Evolutionary conservation across 2,888 invertebrate species (phyloP).

Genomic region (Drosophila melanosoma): DNA sequence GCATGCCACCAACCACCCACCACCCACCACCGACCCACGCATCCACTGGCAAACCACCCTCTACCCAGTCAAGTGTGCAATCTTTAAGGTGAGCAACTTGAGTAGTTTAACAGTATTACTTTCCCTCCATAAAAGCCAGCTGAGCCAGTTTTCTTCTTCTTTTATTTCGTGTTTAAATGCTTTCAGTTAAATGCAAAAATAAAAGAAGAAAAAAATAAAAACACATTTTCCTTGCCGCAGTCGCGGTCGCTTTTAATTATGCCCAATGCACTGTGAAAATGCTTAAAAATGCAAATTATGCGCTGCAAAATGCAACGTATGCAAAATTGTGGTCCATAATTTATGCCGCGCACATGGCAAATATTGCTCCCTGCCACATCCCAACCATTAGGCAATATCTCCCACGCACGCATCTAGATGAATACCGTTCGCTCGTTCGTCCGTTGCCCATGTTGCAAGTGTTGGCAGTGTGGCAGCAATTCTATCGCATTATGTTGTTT

Average conservation of each 20-base stretch:
- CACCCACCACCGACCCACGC: not conserved
- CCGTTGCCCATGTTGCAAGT: constrained; percentile 17
- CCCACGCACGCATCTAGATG: constrained; percentile 9
- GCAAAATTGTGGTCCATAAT: constrained; percentile 70
- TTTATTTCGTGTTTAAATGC: constrained; percentile 11
- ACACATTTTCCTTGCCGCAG: constrained; percentile 16
- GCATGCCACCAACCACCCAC: not conserved
- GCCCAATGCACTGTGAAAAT: constrained; percentile 75
- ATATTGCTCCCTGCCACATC: not conserved
- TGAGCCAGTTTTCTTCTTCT: not conserved
- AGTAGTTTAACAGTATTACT: constrained; percentile 26
- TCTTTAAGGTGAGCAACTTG: constrained; percentile 57
- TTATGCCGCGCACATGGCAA: constrained; percentile 59
- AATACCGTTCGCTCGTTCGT: constrained; percentile 11
- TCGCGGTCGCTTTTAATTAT: constrained; percentile 66
- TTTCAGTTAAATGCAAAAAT: constrained; percentile 54
- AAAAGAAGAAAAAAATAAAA: not conserved
- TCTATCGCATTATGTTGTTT: constrained; percentile 69
- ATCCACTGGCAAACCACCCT: not conserved
- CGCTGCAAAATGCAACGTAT: constrained; percentile 72
- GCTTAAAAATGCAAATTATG: constrained; percentile 78
- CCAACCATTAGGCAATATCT: not conserved
- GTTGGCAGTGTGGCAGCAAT: constrained; percentile 20
- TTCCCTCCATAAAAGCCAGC: not conserved
- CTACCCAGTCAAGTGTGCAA: constrained; percentile 48